Evolutionary conservation across 2,113 vertebrate genomes (phyloP), one percentile per base, ranked within the genome.

Genomic region (Nothoprocta pentlandii): DNA sequence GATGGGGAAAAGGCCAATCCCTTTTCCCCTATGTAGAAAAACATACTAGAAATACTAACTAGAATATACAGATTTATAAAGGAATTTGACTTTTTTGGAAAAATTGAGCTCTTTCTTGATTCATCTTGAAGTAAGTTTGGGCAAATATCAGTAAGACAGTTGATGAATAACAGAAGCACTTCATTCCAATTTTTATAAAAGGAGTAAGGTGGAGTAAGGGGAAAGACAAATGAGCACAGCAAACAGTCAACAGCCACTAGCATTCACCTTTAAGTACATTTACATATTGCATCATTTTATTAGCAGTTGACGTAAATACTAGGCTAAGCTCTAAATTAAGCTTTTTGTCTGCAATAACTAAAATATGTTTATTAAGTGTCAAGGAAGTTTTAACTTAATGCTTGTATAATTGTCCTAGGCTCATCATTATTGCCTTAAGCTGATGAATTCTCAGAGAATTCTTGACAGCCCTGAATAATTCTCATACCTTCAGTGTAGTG

Each of bases 401-500:
- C 59, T 80, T 12, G 51, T 46, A 42, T 9, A 63, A 9, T 19
- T 75, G 28, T 34, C 56, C 42, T 68, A 61, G 54, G 14, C 4
- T 78, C 42, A 67, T 32, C 36, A 32, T n/a, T 34, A 21, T 10
- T 77, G 79, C 41, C 49, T 9, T 80, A 89, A 87, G 44, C 16
- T 62, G 25, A 58, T 41, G 58, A n/a, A 75, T 77, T 87, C 73
- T 41, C 58, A 62, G 67, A 74, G 22, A 49, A 7, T 9, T 58
- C 85, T 90, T 67, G 70, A 51, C n/a, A 84, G 63, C 1, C 6
- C 44, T 28, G 28, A 80, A 41, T 56, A 88, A 34, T 78, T 70
- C 80, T 53, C 86, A 56, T 95, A 99, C 99, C 98, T 99, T 99
- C 46, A 99, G 96, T 10, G 99, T 99, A 63, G 99, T 99, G 96